Percentiles rank a stretch among this genome's conserved stretches.
Conservation (phyloP, 2,113 vertebrate genomes). For the Macrotis lagotis region DNA sequence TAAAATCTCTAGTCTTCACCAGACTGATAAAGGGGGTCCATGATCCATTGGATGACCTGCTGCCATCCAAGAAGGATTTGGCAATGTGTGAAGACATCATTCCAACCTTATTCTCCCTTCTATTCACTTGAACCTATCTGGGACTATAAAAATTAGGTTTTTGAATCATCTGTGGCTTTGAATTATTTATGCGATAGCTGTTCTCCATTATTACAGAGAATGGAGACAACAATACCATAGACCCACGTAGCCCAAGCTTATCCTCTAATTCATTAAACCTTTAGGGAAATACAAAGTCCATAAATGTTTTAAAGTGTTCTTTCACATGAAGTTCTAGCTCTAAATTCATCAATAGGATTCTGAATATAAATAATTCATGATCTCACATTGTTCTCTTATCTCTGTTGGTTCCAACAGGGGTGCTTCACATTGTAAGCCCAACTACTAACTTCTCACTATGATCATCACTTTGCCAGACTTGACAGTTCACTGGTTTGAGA, state of each 20-base stretch:
- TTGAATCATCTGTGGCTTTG: not conserved
- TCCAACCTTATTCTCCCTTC: not conserved
- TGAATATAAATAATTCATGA: not conserved
- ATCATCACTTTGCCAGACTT: not conserved
- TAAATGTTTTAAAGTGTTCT: not conserved
- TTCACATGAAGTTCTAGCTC: not conserved
- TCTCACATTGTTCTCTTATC: not conserved
- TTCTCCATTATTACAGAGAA: not conserved
- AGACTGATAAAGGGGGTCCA: not conserved
- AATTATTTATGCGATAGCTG: not conserved
- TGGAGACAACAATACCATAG: not conserved
- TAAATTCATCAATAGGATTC: not conserved
- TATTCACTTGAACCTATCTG: not conserved
- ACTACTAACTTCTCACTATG: not conserved
- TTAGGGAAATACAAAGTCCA: not conserved
- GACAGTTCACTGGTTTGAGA: not conserved
- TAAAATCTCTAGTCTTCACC: not conserved
- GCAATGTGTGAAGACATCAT: not conserved
- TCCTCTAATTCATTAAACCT: not conserved
- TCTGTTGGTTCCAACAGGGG: not conserved
- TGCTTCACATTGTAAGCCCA: not conserved
- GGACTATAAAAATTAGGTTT: not conserved
- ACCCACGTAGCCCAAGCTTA: not conserved
- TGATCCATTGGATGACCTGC: no score
- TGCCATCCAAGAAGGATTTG: not conserved